These are phyloP conservation scores for Etheostoma perlongum DNA, from an alignment of 2,797 vertebrate genomes.

Conservation along the genomic window DNA sequence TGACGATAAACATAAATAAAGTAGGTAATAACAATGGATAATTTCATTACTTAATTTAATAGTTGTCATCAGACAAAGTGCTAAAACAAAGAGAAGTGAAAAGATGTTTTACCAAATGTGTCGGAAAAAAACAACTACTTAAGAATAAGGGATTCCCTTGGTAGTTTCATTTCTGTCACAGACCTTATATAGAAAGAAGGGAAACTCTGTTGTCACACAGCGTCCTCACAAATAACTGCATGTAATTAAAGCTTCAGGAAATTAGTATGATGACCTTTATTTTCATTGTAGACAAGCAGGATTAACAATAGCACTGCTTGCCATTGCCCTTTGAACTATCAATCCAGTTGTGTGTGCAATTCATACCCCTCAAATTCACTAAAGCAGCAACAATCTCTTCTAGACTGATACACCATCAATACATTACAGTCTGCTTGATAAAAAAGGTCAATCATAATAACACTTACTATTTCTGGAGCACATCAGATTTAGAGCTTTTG, in stretches of 20 bases:
- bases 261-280: not conserved
- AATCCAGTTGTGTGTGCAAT: not conserved
- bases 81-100: too few relatives aligned
- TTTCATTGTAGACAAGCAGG: not conserved
- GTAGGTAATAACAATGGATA: too few relatives aligned
- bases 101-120: too few relatives aligned
- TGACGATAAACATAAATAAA: not conserved
- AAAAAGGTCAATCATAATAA: too few relatives aligned
- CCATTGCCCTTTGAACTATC: not conserved
- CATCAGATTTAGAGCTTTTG: too few relatives aligned
- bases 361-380: not conserved
- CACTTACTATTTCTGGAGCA: too few relatives aligned
- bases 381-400: not conserved
- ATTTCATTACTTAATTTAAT: too few relatives aligned
- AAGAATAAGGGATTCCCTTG: not conserved
- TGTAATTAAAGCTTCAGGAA: not conserved
- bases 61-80: too few relatives aligned
- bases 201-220: not conserved
- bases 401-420: too few relatives aligned
- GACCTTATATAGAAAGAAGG: not conserved
- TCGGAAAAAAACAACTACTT: too few relatives aligned
- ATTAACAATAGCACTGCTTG: not conserved
- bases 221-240: not conserved
- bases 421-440: too few relatives aligned
- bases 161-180: slow-evolving; percentile 1